These are phyloP conservation scores for Dicranocentrus wangi DNA, from an alignment of 2,888 invertebrate genomes.

Conservation along the genomic window DNA sequence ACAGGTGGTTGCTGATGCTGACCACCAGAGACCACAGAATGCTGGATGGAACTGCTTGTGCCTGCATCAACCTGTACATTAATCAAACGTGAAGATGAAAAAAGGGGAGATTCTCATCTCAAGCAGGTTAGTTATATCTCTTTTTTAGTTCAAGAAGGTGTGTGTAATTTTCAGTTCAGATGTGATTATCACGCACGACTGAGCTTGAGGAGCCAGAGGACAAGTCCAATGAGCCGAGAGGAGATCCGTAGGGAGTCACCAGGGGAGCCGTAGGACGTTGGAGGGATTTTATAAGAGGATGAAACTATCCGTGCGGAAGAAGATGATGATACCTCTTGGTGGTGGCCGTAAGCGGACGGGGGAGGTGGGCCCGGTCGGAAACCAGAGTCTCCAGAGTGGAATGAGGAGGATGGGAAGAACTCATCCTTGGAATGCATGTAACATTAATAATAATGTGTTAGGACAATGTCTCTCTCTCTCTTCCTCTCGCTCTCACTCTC, in stretches of 20 bases:
- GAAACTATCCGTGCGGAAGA: constrained; percentile 43
- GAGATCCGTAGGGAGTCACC: constrained; percentile 36
- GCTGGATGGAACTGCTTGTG: not conserved
- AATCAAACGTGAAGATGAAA: not conserved
- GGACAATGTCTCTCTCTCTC: too few relatives aligned
- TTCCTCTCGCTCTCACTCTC: not conserved
- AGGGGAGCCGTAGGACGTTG: constrained; percentile 66
- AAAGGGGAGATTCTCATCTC: not conserved
- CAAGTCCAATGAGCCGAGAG: constrained; percentile 45
- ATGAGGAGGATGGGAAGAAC: too few relatives aligned
- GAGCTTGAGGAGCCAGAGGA: constrained; percentile 33
- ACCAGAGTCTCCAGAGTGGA: too few relatives aligned
- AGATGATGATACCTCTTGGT: constrained; percentile 51
- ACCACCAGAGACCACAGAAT: not conserved
- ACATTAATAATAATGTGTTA: too few relatives aligned
- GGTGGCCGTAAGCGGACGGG: constrained; percentile 73
- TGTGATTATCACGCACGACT: not conserved
- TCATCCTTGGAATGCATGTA: too few relatives aligned
- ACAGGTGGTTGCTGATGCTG: constrained; percentile 20
- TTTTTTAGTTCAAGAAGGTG: too few relatives aligned
- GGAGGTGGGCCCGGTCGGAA: too few relatives aligned
- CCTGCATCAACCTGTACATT: not conserved
- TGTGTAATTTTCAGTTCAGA: not conserved
- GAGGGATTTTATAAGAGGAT: constrained; percentile 47
- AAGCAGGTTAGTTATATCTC: too few relatives aligned